Conservation (phyloP, 2,888 invertebrate genomes). For the Octonoba sinensis region DNA sequence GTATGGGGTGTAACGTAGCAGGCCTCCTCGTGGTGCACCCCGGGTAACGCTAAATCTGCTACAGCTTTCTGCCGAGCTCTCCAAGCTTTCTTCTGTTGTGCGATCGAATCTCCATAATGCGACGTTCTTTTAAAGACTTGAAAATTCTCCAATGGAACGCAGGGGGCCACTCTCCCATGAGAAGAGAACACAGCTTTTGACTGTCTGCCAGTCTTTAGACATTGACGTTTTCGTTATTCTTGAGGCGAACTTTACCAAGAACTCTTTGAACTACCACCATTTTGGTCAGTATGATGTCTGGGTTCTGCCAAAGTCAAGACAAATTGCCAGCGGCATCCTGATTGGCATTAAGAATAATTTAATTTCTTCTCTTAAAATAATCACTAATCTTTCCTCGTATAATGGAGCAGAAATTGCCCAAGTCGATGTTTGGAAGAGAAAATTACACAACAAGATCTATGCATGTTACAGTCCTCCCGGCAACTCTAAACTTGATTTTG, state of each 20-base stretch:
- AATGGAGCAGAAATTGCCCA: not conserved
- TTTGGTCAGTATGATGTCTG: not conserved
- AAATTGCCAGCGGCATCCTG: too few species aligned
- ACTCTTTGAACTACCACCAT: not conserved
- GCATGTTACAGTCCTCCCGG: not conserved
- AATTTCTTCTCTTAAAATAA: not conserved
- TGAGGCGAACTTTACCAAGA: not conserved
- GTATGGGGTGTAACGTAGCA: too few species aligned
- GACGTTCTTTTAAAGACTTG: not conserved
- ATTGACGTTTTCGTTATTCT: conserved; percentile 10
- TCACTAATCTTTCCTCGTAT: not conserved
- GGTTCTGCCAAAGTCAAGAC: not conserved
- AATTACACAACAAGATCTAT: not conserved
- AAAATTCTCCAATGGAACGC: not conserved
- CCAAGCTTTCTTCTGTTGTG: too few species aligned
- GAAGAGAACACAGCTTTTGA: conserved; percentile 10
- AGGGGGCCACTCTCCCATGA: not conserved
- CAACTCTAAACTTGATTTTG: not conserved
- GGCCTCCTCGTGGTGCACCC: too few species aligned
- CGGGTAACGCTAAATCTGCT: too few species aligned
- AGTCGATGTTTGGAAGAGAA: not conserved
- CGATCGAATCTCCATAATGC: too few species aligned
- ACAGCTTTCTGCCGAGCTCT: too few species aligned
- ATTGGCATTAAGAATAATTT: conserved; percentile 4
- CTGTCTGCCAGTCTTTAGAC: not conserved